phyloP scores from a whole-genome alignment of 2,113 vertebrate species.

The Nothobranchius furzeri region DNA sequence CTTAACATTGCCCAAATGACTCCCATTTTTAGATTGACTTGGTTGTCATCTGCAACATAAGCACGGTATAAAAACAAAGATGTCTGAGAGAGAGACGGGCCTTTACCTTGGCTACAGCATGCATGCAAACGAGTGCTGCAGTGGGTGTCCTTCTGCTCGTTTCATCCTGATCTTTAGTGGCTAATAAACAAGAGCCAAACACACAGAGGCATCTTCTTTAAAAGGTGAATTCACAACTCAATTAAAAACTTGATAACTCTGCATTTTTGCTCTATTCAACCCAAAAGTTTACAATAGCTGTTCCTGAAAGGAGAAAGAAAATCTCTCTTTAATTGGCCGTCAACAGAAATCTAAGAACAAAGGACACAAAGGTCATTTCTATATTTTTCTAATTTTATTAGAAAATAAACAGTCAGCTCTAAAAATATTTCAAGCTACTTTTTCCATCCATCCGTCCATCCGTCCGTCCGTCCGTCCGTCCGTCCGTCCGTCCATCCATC shows the following conservation, averaged over 20 bases:
- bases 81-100: background rate
- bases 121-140: background rate
- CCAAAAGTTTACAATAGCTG: background rate
- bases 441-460: too few species aligned
- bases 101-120: background rate
- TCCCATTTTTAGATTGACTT: background rate
- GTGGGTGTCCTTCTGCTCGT: background rate
- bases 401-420: too few species aligned
- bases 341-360: slow-evolving; percentile 15
- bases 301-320: slow-evolving; percentile 7
- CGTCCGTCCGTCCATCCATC: too few species aligned
- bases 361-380: slow-evolving; percentile 3
- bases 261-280: background rate
- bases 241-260: background rate
- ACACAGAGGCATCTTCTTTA: slow-evolving; percentile 1
- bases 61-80: background rate
- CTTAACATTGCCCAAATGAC: slow-evolving; percentile 5
- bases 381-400: slow-evolving; percentile 3
- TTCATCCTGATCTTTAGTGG: background rate
- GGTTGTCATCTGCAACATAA: background rate
- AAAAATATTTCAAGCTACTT: too few species aligned
- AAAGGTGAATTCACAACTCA: background rate
- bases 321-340: slow-evolving; percentile 21
- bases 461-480: too few species aligned
- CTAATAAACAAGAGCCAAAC: background rate